phyloP scores from a whole-genome alignment of 2,888 invertebrate species.

The Folsomia candida region DNA sequence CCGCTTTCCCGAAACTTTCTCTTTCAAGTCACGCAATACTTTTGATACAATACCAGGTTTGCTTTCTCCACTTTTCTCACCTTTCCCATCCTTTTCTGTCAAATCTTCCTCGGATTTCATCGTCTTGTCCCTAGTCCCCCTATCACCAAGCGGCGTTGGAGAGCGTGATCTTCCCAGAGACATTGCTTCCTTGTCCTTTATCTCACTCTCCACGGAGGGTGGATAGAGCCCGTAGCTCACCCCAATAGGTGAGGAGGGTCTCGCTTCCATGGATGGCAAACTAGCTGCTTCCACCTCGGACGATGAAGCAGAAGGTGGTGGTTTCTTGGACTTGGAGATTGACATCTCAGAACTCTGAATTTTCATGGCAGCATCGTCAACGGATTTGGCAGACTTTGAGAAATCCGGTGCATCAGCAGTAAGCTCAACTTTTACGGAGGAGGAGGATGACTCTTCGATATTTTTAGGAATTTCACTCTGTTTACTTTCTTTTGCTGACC shows the following conservation, averaged over 20 bases:
- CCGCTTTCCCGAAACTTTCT: constrained; percentile 42
- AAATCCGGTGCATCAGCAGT: constrained; percentile 30
- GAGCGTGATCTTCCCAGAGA: not conserved
- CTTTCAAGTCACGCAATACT: constrained; percentile 45
- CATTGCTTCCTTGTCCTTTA: not conserved
- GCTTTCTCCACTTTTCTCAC: constrained; percentile 20
- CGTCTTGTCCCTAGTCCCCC: not conserved
- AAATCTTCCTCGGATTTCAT: constrained; percentile 4
- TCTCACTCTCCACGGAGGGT: not conserved
- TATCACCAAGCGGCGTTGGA: not conserved
- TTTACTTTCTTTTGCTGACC: constrained; percentile 29
- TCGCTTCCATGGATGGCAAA: not conserved
- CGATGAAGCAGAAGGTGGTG: not conserved
- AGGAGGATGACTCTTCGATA: constrained; percentile 28
- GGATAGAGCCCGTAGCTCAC: not conserved
- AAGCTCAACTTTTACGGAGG: constrained; percentile 24
- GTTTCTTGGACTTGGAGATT: not conserved
- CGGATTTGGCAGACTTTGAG: not conserved
- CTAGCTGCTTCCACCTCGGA: not conserved
- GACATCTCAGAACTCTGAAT: not conserved
- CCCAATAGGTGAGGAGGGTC: not conserved
- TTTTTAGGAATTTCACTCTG: constrained; percentile 29
- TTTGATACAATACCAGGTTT: constrained; percentile 46
- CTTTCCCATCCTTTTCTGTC: not conserved
- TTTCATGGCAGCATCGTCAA: not conserved